Base-by-base conservation (phyloP, 2,113 vertebrate genomes). In the Hippolais icterina region DNA sequence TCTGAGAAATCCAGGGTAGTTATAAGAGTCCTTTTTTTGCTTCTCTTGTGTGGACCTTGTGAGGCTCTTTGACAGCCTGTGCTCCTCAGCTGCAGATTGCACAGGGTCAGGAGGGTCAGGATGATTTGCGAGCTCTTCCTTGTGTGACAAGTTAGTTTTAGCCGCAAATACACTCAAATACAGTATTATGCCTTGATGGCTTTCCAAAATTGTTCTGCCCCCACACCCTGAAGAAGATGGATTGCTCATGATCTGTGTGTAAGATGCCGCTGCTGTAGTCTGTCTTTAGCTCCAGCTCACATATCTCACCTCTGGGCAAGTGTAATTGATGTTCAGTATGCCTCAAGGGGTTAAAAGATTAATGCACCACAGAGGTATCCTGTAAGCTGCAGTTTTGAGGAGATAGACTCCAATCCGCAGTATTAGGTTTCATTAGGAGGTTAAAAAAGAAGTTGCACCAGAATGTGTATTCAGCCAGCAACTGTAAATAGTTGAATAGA, bases 241-340 rank as follows among this genome's bases (percentile, higher is more conserved):
- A 97, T 98, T 96, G 97, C 88, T 97, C 95, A 93, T 97, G 97
- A 97, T 96, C 91, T 84, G 75, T 70, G 79, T 93, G 77, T 94
- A 71, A 97, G 95, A 94, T 93, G 97, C 97, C 3, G 12, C 95
- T 96, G 93, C 97, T 96, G 94, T 97, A 94, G 92, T 64, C 93
- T 97, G 91, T 97, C 89, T 96, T 97, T 70, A 96, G 97, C 97
- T 97, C 93, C 90, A 95, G 98, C 97, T 98, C 96, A 90, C 97
- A 96, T 92, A 97, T 96, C 96, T 98, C 97, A 98, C 94, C 97
- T 96, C 90, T 95, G 93, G 97, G 97, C 96, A 94, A 41, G 46
- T 95, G 96, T 98, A 98, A 98, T 98, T 98, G 98, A 98, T 98
- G 98, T 98, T 98, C 97, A 93, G 95, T 95, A 72, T 97, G 97